A percentile compares a stretch with the other conserved stretches of the same genome.
phyloP scores from a whole-genome alignment of 64 coral and sea anemone genomes.

The Montipora sp. region DNA sequence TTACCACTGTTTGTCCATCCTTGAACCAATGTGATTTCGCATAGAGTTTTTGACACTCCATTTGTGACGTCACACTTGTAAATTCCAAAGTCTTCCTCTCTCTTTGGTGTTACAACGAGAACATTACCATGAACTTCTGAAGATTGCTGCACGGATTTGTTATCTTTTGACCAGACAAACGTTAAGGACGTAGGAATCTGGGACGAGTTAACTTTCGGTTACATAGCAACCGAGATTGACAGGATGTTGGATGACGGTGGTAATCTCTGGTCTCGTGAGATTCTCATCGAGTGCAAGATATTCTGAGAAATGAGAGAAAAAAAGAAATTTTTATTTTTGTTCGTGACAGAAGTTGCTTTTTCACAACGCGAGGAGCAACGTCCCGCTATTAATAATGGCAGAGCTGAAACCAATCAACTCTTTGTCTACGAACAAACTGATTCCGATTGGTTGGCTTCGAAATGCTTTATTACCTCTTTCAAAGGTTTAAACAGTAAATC shows the following conservation, averaged over 20 bases:
- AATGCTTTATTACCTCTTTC: too few species aligned
- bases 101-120: conserved; percentile 13
- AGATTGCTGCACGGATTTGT: background rate
- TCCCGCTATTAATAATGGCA: too few species aligned
- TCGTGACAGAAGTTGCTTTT: background rate
- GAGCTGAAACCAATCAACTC: too few species aligned
- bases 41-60: conserved; percentile 30
- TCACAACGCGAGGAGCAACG: too few species aligned
- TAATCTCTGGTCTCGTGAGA: conserved; percentile 16
- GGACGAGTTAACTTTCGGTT: background rate
- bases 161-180: conserved; percentile 41
- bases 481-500: too few species aligned
- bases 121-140: background rate
- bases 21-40: background rate
- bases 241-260: background rate
- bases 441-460: too few species aligned
- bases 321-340: background rate
- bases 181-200: background rate
- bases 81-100: conserved; percentile 11
- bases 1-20: background rate
- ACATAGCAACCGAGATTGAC: conserved; percentile 65
- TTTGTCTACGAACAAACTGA: too few species aligned
- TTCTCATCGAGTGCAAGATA: background rate
- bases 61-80: conserved; percentile 38
- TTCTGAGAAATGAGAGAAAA: background rate